Percentiles rank a stretch among this genome's conserved stretches.
These are phyloP conservation scores for Scaptomyza graminum DNA, from an alignment of 1,140 invertebrate genomes.

Conservation along the genomic window DNA sequence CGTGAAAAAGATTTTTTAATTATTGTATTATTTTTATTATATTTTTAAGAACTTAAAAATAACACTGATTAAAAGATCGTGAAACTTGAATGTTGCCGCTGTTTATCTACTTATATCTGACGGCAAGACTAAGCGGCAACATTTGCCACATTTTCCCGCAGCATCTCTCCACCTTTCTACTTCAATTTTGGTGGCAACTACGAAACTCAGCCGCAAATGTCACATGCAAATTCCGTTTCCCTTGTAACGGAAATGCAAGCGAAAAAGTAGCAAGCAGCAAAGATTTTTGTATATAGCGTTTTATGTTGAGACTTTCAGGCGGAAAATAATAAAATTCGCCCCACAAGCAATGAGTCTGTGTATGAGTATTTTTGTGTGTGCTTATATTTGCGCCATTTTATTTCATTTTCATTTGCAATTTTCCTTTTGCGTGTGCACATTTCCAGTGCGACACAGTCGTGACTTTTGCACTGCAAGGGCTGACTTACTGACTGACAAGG, in stretches of 20 bases:
- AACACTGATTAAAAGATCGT: too few species aligned
- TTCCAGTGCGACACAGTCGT: conserved; percentile 56
- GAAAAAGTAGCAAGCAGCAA: conserved; percentile 59
- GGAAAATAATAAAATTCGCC: conserved; percentile 56
- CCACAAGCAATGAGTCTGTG: conserved; percentile 46
- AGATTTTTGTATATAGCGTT: conserved; percentile 70
- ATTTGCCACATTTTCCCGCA: background rate
- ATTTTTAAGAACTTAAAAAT: too few species aligned
- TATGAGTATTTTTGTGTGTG: conserved; percentile 36
- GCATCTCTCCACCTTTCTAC: background rate
- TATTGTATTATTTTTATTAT: too few species aligned
- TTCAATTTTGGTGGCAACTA: conserved; percentile 1
- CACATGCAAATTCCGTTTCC: conserved; percentile 67
- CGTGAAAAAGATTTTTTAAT: too few species aligned
- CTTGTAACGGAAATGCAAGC: conserved; percentile 70
- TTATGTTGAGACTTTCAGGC: conserved; percentile 49
- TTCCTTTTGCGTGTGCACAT: conserved; percentile 64
- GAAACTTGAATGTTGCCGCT: too few species aligned
- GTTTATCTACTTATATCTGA: too few species aligned
- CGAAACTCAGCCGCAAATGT: conserved; percentile 57
- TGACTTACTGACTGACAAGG: conserved; percentile 23
- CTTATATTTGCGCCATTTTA: conserved; percentile 70
- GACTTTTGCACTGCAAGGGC: conserved; percentile 52
- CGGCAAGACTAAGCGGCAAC: background rate
- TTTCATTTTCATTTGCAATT: conserved; percentile 71